These are phyloP conservation scores for Gryon sp. DNA, from an alignment of 1,140 invertebrate genomes.

Conservation along the genomic window DNA sequence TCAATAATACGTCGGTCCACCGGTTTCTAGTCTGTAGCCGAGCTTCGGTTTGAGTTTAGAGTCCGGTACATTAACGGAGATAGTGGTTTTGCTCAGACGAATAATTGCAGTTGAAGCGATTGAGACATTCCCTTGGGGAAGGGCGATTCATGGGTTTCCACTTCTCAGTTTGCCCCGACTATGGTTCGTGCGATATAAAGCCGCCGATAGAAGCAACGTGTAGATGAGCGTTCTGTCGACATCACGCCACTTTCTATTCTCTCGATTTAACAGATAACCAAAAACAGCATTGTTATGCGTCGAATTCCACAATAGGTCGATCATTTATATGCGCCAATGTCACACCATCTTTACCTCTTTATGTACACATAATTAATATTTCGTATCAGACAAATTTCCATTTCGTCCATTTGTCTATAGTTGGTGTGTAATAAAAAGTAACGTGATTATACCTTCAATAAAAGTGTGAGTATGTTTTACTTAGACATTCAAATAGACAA, in stretches of 20 bases:
- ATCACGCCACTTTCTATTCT: slow-evolving; percentile 62
- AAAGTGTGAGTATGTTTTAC: background rate
- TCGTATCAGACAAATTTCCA: slow-evolving; percentile 31
- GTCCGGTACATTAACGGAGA: slow-evolving; percentile 76
- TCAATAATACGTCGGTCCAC: slow-evolving; percentile 53
- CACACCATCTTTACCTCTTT: slow-evolving; percentile 30
- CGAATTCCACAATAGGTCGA: slow-evolving; percentile 65
- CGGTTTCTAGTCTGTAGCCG: slow-evolving; percentile 62
- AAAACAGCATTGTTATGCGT: slow-evolving; percentile 70
- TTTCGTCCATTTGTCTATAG: background rate
- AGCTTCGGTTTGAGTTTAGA: slow-evolving; percentile 66
- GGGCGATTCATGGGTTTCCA: slow-evolving; percentile 64
- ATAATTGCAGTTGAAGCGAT: slow-evolving; percentile 78
- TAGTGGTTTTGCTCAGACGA: slow-evolving; percentile 77
- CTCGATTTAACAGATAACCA: slow-evolving; percentile 73
- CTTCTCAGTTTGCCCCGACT: slow-evolving; percentile 65
- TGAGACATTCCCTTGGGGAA: slow-evolving; percentile 73
- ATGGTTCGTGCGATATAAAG: slow-evolving; percentile 41
- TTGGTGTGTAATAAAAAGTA: too few relatives aligned
- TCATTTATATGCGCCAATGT: slow-evolving; percentile 59
- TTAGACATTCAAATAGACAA: too few relatives aligned
- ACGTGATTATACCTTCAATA: slow-evolving; percentile 10
- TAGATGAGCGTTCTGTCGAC: slow-evolving; percentile 67
- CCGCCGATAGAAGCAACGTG: slow-evolving; percentile 31
- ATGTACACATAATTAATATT: slow-evolving; percentile 50